Conservation (phyloP, 2,113 vertebrate species). For the Amphilophus citrinellus region DNA sequence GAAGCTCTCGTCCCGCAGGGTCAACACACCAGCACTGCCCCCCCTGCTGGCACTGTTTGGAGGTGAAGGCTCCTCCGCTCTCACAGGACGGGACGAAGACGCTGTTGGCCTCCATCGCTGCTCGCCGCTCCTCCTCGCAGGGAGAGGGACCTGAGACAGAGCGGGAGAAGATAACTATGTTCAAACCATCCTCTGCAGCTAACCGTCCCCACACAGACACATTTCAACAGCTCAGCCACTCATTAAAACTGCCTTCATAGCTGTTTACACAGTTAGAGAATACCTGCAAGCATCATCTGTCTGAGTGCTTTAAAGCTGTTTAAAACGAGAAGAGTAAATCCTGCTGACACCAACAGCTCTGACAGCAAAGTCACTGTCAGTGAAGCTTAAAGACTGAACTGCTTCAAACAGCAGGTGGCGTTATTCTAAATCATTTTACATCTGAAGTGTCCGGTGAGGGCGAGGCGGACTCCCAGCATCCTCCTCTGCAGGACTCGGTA, state of each 20-base stretch:
- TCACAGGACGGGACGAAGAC: constrained; percentile 80
- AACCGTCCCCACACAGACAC: too few relatives aligned
- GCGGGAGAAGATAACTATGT: too few relatives aligned
- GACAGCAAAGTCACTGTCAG: fast-evolving
- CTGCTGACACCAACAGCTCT: fast-evolving
- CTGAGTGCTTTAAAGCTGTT: too few relatives aligned
- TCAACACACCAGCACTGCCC: constrained; percentile 92
- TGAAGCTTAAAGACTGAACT: neutral
- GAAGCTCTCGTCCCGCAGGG: constrained; percentile 78
- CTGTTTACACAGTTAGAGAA: too few relatives aligned
- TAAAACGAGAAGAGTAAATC: neutral
- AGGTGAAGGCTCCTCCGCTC: constrained; percentile 66
- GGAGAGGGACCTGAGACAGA: constrained; percentile 84
- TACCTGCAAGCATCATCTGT: too few relatives aligned
- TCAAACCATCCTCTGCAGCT: too few relatives aligned
- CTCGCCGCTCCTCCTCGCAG: constrained; percentile 86
- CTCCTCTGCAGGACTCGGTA: constrained; percentile 89
- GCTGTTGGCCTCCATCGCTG: constrained; percentile 75
- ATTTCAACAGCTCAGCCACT: too few relatives aligned
- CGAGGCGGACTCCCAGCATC: constrained; percentile 85
- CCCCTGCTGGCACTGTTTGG: constrained; percentile 84
- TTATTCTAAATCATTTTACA: constrained; percentile 78
- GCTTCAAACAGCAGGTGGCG: neutral
- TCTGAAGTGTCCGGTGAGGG: constrained; percentile 85
- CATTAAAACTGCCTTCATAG: too few relatives aligned